Conservation (phyloP, 2,113 vertebrate species). For the Nerophis ophidion region DNA sequence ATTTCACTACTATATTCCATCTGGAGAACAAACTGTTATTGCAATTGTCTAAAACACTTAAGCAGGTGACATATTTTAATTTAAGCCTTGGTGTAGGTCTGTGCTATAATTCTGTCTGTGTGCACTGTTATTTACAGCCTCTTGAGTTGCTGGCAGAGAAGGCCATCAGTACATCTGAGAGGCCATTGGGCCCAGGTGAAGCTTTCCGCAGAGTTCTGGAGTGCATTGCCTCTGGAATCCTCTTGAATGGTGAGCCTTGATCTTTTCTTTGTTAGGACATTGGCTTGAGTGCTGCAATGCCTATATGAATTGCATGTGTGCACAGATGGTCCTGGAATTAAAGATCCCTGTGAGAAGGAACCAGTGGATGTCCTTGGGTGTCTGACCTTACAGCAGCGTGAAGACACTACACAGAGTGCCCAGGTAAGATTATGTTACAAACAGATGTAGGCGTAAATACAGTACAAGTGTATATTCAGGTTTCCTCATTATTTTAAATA, state of each 20-base stretch:
- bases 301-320: constrained; percentile 7
- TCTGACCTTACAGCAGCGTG: constrained; percentile 85
- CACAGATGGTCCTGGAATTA: constrained; percentile 82
- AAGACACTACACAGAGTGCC: constrained; percentile 94
- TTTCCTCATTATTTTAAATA: not conserved
- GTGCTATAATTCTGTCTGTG: not conserved
- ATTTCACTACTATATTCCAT: too few species aligned
- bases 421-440: constrained; percentile 64
- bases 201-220: constrained; percentile 89
- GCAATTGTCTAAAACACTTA: not conserved
- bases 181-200: constrained; percentile 88
- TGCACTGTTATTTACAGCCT: constrained; percentile 63
- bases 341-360: constrained; percentile 94
- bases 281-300: not conserved
- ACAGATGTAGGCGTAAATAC: not conserved
- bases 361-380: constrained; percentile 76
- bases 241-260: constrained; percentile 79
- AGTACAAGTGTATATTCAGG: not conserved
- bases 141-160: constrained; percentile 95
- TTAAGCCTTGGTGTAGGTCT: not conserved
- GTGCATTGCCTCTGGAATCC: constrained; percentile 89
- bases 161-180: constrained; percentile 83
- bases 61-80: not conserved
- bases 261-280: not conserved
- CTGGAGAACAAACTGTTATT: not conserved